These are phyloP conservation scores for Apodemia zela DNA, from an alignment of 2,888 invertebrate genomes.

Conservation along the genomic window DNA sequence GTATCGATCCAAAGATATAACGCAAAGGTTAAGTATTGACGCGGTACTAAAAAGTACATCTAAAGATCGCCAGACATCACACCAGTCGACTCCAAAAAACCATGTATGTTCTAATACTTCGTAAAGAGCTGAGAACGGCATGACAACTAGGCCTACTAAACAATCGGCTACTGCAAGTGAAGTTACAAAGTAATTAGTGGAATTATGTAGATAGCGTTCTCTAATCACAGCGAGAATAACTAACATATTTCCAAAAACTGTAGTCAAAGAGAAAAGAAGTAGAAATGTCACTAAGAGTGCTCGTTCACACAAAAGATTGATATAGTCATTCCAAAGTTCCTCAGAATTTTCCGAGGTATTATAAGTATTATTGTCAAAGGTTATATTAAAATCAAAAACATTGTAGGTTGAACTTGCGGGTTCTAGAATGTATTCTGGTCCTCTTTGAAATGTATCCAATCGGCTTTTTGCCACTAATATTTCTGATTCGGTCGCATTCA, in stretches of 20 bases:
- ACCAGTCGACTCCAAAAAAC: slow-evolving; percentile 97
- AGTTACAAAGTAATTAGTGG: slow-evolving; percentile 98
- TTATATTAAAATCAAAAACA: slow-evolving; percentile 56
- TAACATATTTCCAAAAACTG: slow-evolving; percentile 96
- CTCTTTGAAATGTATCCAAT: slow-evolving; percentile 55
- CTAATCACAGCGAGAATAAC: slow-evolving; percentile 96
- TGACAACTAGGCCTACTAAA: slow-evolving; percentile 96
- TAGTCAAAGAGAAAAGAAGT: slow-evolving; percentile 92
- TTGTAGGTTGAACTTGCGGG: slow-evolving; percentile 47
- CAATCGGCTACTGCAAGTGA: slow-evolving; percentile 98
- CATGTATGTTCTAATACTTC: slow-evolving; percentile 94
- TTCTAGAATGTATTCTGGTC: slow-evolving; percentile 56
- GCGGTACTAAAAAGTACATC: slow-evolving; percentile 99
- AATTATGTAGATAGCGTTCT: slow-evolving; percentile 96
- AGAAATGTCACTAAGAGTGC: slow-evolving; percentile 90
- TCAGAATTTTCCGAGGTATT: slow-evolving; percentile 50
- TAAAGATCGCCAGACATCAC: slow-evolving; percentile 97
- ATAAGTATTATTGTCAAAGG: slow-evolving; percentile 52
- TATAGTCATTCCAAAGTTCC: slow-evolving; percentile 65
- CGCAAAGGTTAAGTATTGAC: slow-evolving; percentile 97
- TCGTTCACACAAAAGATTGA: slow-evolving; percentile 82
- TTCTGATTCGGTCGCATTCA: slow-evolving; percentile 65
- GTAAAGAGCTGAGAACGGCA: slow-evolving; percentile 97
- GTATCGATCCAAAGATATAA: slow-evolving; percentile 97
- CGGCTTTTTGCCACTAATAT: slow-evolving; percentile 70